Conservation (phyloP, 2,113 vertebrate genomes). For the Mola mola region DNA sequence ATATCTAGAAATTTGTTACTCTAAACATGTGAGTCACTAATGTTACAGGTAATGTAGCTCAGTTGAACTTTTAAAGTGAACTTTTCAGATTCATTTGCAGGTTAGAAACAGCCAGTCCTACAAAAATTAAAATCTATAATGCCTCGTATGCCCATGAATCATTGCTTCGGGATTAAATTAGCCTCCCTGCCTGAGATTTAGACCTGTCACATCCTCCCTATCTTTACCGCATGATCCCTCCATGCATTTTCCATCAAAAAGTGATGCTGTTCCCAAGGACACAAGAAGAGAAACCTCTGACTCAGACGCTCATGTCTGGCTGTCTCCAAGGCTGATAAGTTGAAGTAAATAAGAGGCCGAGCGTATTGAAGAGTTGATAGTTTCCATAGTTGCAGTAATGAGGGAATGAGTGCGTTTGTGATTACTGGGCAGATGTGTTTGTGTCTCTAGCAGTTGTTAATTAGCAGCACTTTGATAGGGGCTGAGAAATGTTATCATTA, state of each 20-base stretch:
- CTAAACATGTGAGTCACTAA: neutral
- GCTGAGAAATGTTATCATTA: neutral
- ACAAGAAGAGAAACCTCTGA: constrained; percentile 38
- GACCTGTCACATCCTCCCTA: constrained; percentile 2
- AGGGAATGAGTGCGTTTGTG: neutral
- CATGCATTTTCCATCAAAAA: constrained; percentile 24
- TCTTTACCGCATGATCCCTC: constrained; percentile 12
- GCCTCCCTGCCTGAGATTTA: constrained; percentile 34
- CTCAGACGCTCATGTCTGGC: constrained; percentile 9
- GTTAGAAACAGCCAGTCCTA: neutral
- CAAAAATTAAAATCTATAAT: neutral
- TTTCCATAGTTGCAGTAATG: no score
- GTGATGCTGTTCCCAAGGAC: constrained; percentile 21
- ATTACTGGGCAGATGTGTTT: neutral
- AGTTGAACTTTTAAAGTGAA: neutral
- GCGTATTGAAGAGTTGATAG: no score
- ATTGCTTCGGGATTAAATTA: neutral
- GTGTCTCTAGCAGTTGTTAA: constrained; percentile 1
- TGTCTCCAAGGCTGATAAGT: constrained; percentile 10
- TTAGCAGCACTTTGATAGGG: neutral
- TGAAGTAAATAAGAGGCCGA: neutral
- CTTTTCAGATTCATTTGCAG: neutral
- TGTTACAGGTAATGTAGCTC: neutral
- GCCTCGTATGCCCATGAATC: constrained; percentile 2
- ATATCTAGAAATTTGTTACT: no score